Conservation (phyloP, 1,140 invertebrate genomes). For the Drosophila seguyi region DNA sequence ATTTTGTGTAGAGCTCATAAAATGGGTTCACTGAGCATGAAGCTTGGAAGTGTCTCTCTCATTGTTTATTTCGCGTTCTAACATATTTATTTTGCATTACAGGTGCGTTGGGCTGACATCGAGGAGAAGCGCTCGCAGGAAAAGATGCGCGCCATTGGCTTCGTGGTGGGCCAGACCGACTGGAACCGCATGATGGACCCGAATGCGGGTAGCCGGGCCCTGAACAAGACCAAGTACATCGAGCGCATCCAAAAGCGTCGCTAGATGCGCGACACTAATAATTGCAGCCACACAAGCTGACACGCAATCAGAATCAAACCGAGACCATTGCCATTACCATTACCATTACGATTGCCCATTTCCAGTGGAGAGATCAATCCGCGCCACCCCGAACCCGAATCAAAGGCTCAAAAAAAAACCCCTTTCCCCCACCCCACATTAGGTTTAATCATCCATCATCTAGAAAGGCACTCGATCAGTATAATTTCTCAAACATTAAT, state of each 20-base stretch:
- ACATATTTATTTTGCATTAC: slow-evolving; percentile 43
- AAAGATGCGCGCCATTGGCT: slow-evolving; percentile 96
- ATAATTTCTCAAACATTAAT: slow-evolving; percentile 18
- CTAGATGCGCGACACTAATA: slow-evolving; percentile 41
- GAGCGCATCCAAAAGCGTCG: slow-evolving; percentile 86
- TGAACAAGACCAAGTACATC: slow-evolving; percentile 98
- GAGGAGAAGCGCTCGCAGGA: slow-evolving; percentile 95
- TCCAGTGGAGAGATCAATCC: not conserved
- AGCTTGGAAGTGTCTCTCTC: not conserved
- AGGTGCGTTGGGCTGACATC: slow-evolving; percentile 99
- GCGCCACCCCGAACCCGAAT: not conserved
- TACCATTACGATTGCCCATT: slow-evolving; percentile 6
- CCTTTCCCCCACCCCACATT: slow-evolving; percentile 3
- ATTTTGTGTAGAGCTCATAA: too few relatives aligned
- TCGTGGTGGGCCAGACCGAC: slow-evolving; percentile 97
- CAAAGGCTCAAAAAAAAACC: not conserved
- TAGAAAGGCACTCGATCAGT: slow-evolving; percentile 17
- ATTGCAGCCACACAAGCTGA: slow-evolving; percentile 8
- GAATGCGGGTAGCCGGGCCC: slow-evolving; percentile 93
- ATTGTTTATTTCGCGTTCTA: not conserved
- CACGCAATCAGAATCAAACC: slow-evolving; percentile 6
- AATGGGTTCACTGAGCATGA: not conserved
- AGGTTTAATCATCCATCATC: slow-evolving; percentile 19
- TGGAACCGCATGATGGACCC: slow-evolving; percentile 98
- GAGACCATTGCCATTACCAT: slow-evolving; percentile 10